Evolutionary conservation across 1,140 invertebrate genomes (phyloP).

Genomic region (Helicoverpa zea): DNA sequence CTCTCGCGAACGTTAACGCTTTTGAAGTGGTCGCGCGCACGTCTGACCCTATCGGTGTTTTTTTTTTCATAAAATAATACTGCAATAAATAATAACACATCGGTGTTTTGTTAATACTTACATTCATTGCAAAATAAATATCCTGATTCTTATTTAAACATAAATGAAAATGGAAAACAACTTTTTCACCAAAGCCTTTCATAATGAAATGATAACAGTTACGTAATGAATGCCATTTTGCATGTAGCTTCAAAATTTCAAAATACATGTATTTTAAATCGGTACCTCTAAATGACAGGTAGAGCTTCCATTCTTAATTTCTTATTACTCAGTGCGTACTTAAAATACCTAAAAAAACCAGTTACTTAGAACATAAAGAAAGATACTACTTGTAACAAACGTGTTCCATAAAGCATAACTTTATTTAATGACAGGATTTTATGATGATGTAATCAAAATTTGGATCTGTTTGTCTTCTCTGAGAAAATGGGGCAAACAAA

Average conservation of each 20-base stretch:
- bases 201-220: no score
- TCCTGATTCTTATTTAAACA: neutral
- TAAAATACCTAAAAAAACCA: neutral
- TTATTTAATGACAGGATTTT: slow-evolving; percentile 38
- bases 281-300: no score
- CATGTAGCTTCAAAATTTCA: no score
- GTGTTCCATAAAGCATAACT: slow-evolving; percentile 18
- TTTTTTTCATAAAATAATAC: slow-evolving; percentile 31
- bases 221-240: no score
- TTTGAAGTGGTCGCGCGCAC: slow-evolving; percentile 50
- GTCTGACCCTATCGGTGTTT: slow-evolving; percentile 8
- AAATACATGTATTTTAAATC: no score
- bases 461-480: slow-evolving; percentile 73
- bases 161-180: neutral
- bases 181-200: neutral
- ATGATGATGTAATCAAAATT: slow-evolving; percentile 44
- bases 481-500: slow-evolving; percentile 72
- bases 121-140: neutral
- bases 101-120: neutral
- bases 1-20: slow-evolving; percentile 61
- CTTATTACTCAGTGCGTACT: no score
- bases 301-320: no score
- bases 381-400: neutral
- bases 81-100: slow-evolving; percentile 20
- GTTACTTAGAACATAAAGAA: neutral